Evolutionary conservation across 2,113 vertebrate genomes (phyloP).

Genomic region (Ophthalmolycus amberensis): DNA sequence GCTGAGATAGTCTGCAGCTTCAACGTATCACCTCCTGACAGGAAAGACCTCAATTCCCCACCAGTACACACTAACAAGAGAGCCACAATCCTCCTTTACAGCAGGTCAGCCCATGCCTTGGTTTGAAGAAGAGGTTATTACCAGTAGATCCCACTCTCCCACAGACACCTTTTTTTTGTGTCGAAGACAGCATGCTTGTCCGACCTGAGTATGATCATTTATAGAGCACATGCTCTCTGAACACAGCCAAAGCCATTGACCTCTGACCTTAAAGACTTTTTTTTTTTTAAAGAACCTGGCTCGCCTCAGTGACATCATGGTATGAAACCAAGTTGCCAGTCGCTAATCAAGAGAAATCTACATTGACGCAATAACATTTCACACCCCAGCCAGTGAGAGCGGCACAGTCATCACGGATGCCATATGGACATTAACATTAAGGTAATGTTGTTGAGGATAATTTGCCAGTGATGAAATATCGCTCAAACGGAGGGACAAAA

Average conservation of each 20-base stretch:
- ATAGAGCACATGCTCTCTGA: slow-evolving; percentile 31
- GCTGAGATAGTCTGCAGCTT: slow-evolving; percentile 70
- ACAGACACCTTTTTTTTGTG: slow-evolving; percentile 24
- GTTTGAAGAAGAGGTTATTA: slow-evolving; percentile 74
- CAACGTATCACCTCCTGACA: slow-evolving; percentile 73
- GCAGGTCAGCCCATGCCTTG: slow-evolving; percentile 73
- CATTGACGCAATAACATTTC: slow-evolving; percentile 46
- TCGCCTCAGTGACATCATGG: slow-evolving; percentile 8
- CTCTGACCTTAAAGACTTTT: slow-evolving; percentile 41
- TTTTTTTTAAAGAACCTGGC: slow-evolving; percentile 18
- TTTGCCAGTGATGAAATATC: slow-evolving; percentile 66
- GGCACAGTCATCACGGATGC: slow-evolving; percentile 48
- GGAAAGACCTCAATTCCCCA: slow-evolving; percentile 76
- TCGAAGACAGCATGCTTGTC: slow-evolving; percentile 50
- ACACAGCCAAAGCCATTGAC: slow-evolving; percentile 16
- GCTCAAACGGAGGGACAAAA: slow-evolving; percentile 59
- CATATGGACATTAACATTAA: slow-evolving; percentile 76
- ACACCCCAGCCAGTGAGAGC: slow-evolving; percentile 32
- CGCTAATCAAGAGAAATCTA: slow-evolving; percentile 42
- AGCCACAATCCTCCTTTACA: slow-evolving; percentile 63
- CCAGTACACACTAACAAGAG: slow-evolving; percentile 77
- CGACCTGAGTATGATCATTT: slow-evolving; percentile 35
- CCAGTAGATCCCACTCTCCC: slow-evolving; percentile 52
- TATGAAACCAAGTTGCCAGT: slow-evolving; percentile 23
- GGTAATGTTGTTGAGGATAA: slow-evolving; percentile 65